These are phyloP conservation scores for Paelopatides confundens DNA, from an alignment of 53 echinoderm and acorn worm genomes.

Conservation along the genomic window DNA sequence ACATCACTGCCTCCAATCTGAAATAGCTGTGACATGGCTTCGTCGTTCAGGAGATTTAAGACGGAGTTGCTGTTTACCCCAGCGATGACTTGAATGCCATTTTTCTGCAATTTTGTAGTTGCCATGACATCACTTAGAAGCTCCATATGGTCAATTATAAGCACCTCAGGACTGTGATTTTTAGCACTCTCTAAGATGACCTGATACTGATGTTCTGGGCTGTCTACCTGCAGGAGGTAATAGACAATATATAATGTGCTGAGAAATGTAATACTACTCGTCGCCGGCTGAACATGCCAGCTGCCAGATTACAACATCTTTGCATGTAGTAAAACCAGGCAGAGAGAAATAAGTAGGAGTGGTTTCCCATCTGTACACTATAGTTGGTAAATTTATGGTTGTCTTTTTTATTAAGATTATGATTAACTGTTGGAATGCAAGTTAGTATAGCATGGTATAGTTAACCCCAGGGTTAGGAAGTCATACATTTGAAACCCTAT, in stretches of 20 bases:
- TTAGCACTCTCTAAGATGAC: slow-evolving; percentile 61
- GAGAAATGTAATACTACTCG: no score
- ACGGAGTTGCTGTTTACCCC: slow-evolving; percentile 47
- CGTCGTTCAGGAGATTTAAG: slow-evolving; percentile 50
- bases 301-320: no score
- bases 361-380: no score
- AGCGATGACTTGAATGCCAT: slow-evolving; percentile 66
- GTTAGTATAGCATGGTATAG: no score
- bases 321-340: no score
- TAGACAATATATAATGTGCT: no score
- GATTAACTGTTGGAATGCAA: no score
- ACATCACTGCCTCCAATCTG: neutral
- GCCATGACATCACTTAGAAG: slow-evolving; percentile 53
- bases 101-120: slow-evolving; percentile 8
- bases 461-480: no score
- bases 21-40: slow-evolving; percentile 19
- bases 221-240: slow-evolving; percentile 30
- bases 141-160: slow-evolving; percentile 66
- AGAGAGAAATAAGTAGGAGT: neutral
- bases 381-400: no score
- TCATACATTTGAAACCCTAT: no score
- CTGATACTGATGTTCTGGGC: slow-evolving; percentile 51
- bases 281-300: no score
- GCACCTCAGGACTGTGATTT: slow-evolving; percentile 64
- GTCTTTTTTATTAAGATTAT: no score